Evolutionary conservation across 2,888 invertebrate species (phyloP), one percentile per base, ranked within the genome.

Genomic region (Ophion ellenae): DNA sequence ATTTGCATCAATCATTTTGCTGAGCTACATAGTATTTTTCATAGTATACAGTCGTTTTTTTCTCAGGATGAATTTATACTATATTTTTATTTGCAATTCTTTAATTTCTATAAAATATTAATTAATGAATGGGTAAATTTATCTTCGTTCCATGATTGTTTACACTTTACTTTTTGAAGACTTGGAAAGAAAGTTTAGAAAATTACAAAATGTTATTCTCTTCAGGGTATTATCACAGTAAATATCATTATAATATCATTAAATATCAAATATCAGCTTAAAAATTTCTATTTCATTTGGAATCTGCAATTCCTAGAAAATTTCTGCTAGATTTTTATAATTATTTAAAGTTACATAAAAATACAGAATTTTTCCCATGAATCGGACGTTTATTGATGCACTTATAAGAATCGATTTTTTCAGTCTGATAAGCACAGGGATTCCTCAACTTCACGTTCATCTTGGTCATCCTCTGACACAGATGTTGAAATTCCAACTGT

Each of bases 311-410:
- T 53, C 53, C 53, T 53, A 14, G 53, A 53, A 53, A 53, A 53
- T 53, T 53, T 53, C 53, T 53, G 53, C 53, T 53, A 53, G 2
- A 53, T 53, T 53, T 2, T 53, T 53, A 53, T 53, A 53, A 53
- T 53, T 53, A 53, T 53, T 53, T 53, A 53, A 53, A 53, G 53
- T 53, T 53, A 53, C 53, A 53, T 53, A 53, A 53, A 53, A 53
- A 53, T 53, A 14, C 53, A 53, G 53, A 63, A 63, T n/a, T 63
- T 63, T 63, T 63, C 63, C 63, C n/a, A 20, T 63, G 24, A 63
- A 7, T 63, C 20, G 63, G 7, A 63, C 24, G 24, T 20, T 63
- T 63, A 63, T 24, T 24, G 63, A 53, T 63, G 24, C n/a, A 63
- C 24, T 63, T 24, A 20, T 6, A 20, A 9, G 9, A 63, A 63